phyloP scores from a whole-genome alignment of 2,797 vertebrate genomes.

The Girardinus metallicus region DNA sequence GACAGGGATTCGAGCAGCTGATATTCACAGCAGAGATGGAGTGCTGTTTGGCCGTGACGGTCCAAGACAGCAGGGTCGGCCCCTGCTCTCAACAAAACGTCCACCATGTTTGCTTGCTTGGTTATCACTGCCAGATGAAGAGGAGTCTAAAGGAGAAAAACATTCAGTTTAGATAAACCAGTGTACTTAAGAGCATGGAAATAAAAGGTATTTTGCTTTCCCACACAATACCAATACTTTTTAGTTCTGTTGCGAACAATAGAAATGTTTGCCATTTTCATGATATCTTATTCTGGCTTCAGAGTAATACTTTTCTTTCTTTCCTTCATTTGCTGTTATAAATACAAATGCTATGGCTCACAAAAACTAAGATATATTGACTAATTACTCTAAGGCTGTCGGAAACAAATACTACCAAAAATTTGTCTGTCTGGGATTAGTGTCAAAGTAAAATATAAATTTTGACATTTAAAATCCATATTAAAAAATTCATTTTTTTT shows the following conservation, averaged over 20 bases:
- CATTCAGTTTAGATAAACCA: slow-evolving; percentile 31
- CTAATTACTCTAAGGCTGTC: too few species aligned
- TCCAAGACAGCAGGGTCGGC: slow-evolving; percentile 86
- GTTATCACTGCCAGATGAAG: slow-evolving; percentile 92
- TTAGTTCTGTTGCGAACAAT: background rate
- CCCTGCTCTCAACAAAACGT: slow-evolving; percentile 76
- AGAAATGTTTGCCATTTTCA: background rate
- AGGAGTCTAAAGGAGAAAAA: slow-evolving; percentile 81
- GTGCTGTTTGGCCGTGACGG: slow-evolving; percentile 87
- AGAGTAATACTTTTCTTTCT: background rate
- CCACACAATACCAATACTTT: background rate
- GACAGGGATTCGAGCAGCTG: slow-evolving; percentile 78
- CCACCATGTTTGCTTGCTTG: slow-evolving; percentile 79
- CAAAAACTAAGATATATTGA: too few species aligned
- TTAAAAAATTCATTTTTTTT: too few species aligned
- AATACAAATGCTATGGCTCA: too few species aligned
- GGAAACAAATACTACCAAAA: background rate
- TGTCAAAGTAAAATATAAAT: too few species aligned
- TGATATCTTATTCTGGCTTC: background rate
- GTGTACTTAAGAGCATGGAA: slow-evolving; percentile 6
- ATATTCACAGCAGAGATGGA: slow-evolving; percentile 90
- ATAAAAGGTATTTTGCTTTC: background rate
- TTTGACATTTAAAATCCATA: too few species aligned
- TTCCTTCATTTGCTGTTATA: background rate
- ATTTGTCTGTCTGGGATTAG: background rate